Conservation (phyloP, 1,140 invertebrate genomes). For the Littorina saxatilis region DNA sequence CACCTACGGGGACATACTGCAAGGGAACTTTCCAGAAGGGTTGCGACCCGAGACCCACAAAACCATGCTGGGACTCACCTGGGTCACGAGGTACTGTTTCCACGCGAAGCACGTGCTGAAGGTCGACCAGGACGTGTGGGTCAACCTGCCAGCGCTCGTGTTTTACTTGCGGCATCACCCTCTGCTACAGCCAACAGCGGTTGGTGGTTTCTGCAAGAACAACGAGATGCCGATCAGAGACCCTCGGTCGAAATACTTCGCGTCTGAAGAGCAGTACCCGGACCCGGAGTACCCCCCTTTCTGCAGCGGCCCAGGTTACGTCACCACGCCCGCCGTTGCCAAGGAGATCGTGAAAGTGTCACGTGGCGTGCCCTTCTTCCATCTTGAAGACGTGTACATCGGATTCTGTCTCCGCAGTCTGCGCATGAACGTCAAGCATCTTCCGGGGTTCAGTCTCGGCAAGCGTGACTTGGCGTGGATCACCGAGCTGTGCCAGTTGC, state of each 20-base stretch:
- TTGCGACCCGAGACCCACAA: background rate
- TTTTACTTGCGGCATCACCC: constrained; percentile 6
- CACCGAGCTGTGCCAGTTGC: background rate
- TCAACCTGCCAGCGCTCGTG: constrained; percentile 63
- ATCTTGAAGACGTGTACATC: constrained; percentile 73
- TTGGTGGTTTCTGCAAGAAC: constrained; percentile 37
- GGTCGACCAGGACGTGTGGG: constrained; percentile 77
- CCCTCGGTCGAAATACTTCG: constrained; percentile 71
- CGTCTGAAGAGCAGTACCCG: constrained; percentile 63
- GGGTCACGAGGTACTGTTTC: constrained; percentile 81
- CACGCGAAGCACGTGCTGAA: constrained; percentile 78
- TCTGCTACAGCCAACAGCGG: background rate
- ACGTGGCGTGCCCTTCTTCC: constrained; percentile 62
- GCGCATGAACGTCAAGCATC: background rate
- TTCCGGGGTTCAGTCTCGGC: background rate
- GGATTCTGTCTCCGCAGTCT: constrained; percentile 54
- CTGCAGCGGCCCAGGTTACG: constrained; percentile 73
- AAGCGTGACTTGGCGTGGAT: background rate
- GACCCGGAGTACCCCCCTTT: constrained; percentile 71
- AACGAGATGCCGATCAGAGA: constrained; percentile 50
- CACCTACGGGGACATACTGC: background rate
- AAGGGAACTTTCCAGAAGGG: background rate
- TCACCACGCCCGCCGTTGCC: constrained; percentile 67
- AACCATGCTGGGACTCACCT: constrained; percentile 83
- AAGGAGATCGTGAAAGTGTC: constrained; percentile 62